Conservation (phyloP, 2,888 invertebrate species). For the Drosophila mettleri region DNA sequence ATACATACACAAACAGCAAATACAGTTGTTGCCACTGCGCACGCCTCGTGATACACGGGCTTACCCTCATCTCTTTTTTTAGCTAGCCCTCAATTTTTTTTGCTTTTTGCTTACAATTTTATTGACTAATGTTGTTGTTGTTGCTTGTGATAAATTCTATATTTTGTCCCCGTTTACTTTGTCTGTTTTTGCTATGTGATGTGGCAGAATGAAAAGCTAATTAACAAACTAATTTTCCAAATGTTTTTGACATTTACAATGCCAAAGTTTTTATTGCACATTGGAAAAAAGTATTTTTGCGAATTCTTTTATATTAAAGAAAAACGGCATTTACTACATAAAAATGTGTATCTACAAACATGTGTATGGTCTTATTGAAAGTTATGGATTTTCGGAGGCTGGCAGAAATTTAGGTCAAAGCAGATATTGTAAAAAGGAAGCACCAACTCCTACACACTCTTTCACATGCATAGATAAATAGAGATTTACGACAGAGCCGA, state of each 20-base stretch:
- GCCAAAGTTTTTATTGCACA: conserved; percentile 55
- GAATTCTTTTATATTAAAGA: conserved; percentile 1
- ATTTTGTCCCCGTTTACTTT: conserved; percentile 26
- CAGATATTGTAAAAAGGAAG: conserved; percentile 19
- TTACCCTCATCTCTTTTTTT: background rate
- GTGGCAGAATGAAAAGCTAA: conserved; percentile 75
- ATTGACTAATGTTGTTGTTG: conserved; percentile 34
- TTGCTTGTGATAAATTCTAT: conserved; percentile 22
- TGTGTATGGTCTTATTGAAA: conserved; percentile 13
- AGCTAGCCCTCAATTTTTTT: conserved; percentile 9
- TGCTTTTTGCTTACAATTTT: conserved; percentile 28
- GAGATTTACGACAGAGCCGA: conserved; percentile 29
- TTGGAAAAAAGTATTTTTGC: conserved; percentile 27
- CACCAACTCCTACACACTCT: conserved; percentile 15
- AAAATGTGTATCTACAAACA: background rate
- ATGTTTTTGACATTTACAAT: conserved; percentile 76
- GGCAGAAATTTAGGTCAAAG: conserved; percentile 61
- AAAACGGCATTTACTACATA: conserved; percentile 15
- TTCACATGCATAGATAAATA: conserved; percentile 10
- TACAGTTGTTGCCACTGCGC: conserved; percentile 42
- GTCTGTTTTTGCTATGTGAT: conserved; percentile 56
- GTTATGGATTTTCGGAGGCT: conserved; percentile 48
- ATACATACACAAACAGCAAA: conserved; percentile 52
- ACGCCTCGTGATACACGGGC: conserved; percentile 21
- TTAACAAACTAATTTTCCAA: conserved; percentile 78